Conservation (phyloP, 2,888 invertebrate genomes). For the Zaprionus lineosus region DNA sequence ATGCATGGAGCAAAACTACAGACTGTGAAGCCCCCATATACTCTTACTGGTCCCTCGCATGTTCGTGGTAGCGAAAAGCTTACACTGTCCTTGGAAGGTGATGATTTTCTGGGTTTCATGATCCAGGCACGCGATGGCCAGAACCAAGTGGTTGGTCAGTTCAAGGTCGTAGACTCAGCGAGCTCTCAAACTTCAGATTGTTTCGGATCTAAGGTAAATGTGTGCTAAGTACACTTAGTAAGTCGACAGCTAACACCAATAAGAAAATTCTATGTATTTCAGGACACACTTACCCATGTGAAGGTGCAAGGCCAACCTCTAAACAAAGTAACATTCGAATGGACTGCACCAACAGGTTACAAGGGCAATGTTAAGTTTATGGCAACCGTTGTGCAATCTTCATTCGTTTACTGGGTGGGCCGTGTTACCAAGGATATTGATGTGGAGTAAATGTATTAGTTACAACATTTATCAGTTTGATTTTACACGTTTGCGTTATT, state of each 20-base stretch:
- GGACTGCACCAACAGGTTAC: conserved; percentile 86
- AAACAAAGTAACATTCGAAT: conserved; percentile 85
- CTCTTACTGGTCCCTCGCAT: conserved; percentile 82
- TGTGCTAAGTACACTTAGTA: neutral
- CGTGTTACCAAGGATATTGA: conserved; percentile 86
- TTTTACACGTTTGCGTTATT: conserved; percentile 24
- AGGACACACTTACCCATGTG: conserved; percentile 89
- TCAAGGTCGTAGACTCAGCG: conserved; percentile 84
- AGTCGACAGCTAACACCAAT: no score
- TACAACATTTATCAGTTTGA: conserved; percentile 24
- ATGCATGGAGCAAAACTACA: conserved; percentile 86
- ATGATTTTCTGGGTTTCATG: conserved; percentile 86
- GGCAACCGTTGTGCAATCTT: conserved; percentile 87
- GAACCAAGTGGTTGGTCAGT: conserved; percentile 86
- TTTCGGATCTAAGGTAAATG: conserved; percentile 68
- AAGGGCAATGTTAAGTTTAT: conserved; percentile 87
- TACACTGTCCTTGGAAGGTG: conserved; percentile 83
- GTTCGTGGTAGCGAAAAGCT: conserved; percentile 82
- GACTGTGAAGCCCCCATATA: conserved; percentile 85
- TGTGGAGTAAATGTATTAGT: conserved; percentile 80
- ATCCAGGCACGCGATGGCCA: conserved; percentile 86
- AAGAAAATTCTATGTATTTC: conserved; percentile 36
- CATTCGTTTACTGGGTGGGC: conserved; percentile 89
- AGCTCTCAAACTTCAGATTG: conserved; percentile 81
- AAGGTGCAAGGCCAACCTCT: conserved; percentile 84